Conservation (phyloP, 2,113 vertebrate species). For the Misgurnus anguillicaudatus region DNA sequence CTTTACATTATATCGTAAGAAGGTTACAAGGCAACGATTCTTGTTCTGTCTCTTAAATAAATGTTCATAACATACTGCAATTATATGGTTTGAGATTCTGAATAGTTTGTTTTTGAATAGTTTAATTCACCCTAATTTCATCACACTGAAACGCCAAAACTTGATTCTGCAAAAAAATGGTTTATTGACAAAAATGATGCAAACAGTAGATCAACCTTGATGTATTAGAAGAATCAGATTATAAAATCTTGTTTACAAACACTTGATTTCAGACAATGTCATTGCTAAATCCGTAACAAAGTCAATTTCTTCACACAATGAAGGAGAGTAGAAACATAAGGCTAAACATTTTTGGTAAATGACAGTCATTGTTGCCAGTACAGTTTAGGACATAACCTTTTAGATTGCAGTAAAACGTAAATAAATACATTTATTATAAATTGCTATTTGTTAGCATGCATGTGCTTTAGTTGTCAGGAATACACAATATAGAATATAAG, state of each 20-base stretch:
- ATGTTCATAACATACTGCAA: not conserved
- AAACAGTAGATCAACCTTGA: not conserved
- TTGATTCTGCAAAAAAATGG: not conserved
- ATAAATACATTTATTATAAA: not conserved
- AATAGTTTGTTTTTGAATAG: too few species aligned
- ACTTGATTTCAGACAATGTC: not conserved
- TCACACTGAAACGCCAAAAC: not conserved
- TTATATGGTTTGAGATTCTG: not conserved
- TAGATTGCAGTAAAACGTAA: not conserved
- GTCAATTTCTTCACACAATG: not conserved
- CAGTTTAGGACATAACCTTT: not conserved
- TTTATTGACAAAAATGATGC: slow-evolving; percentile 28
- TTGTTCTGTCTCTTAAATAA: too few species aligned
- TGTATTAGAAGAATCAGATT: not conserved
- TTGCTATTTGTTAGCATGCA: not conserved
- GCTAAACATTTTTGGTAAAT: slow-evolving; percentile 3
- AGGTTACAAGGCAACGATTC: too few species aligned
- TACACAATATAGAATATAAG: not conserved
- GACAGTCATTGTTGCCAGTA: not conserved
- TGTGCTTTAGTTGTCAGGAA: not conserved
- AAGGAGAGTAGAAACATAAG: not conserved
- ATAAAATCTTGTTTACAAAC: slow-evolving; percentile 22
- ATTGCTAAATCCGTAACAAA: not conserved
- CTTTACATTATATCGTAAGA: too few species aligned
- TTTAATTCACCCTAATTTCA: not conserved